A percentile compares a stretch with the other conserved stretches of the same genome.
These are phyloP conservation scores for Axea sp. DNA, from an alignment of 2,888 invertebrate species.

Conservation along the genomic window DNA sequence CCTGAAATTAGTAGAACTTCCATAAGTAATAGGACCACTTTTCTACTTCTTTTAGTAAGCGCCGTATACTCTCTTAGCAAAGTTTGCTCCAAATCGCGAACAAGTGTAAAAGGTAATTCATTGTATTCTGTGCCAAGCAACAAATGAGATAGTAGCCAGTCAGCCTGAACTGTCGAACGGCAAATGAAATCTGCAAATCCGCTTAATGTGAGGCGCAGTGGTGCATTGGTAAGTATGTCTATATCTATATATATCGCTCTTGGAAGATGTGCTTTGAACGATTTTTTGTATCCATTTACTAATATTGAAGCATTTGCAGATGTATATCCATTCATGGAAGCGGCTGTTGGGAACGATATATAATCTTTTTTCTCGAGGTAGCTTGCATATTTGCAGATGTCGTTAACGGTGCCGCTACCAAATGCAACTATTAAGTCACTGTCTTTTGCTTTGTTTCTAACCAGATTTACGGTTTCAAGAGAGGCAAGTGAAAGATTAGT, in stretches of 20 bases:
- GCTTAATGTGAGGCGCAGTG: constrained; percentile 31
- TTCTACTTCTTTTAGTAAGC: constrained; percentile 28
- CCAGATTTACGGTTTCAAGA: constrained; percentile 34
- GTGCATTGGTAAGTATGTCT: constrained; percentile 31
- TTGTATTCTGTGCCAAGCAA: constrained; percentile 32
- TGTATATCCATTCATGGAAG: constrained; percentile 32
- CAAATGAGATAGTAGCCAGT: constrained; percentile 29
- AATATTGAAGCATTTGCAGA: constrained; percentile 30
- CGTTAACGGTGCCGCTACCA: constrained; percentile 29
- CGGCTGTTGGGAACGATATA: constrained; percentile 33
- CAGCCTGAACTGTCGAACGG: constrained; percentile 30
- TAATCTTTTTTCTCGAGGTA: constrained; percentile 35
- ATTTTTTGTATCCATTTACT: constrained; percentile 33
- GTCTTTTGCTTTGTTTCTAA: constrained; percentile 41
- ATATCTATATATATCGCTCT: constrained; percentile 29
- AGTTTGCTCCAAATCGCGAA: constrained; percentile 29
- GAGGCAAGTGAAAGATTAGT: constrained; percentile 6
- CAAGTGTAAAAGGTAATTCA: constrained; percentile 30
- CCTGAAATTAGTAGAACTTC: constrained; percentile 27
- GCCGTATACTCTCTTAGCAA: constrained; percentile 26
- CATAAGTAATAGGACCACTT: constrained; percentile 29
- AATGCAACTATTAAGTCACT: constrained; percentile 39
- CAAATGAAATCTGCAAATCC: constrained; percentile 34
- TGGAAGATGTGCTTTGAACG: constrained; percentile 33
- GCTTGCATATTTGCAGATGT: constrained; percentile 32